phyloP scores from a whole-genome alignment of 2,113 vertebrate species.

The Chitala chitala region DNA sequence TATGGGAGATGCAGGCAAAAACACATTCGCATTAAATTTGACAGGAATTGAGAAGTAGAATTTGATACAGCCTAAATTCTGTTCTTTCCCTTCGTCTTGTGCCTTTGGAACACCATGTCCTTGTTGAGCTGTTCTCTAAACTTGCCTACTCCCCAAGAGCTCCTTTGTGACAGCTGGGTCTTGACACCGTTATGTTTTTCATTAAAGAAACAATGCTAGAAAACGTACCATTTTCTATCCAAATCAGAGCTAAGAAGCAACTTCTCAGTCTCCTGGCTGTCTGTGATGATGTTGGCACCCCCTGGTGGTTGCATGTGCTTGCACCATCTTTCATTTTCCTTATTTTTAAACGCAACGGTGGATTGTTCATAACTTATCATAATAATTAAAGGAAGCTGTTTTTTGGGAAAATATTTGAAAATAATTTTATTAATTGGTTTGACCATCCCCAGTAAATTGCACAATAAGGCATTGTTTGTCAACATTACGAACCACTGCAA shows the following conservation, averaged over 20 bases:
- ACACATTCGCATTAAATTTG: not conserved
- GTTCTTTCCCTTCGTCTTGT: not conserved
- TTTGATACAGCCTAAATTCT: not conserved
- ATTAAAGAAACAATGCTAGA: not conserved
- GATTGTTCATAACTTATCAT: not conserved
- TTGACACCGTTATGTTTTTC: not conserved
- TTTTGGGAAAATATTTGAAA: not conserved
- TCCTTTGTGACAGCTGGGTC: not conserved
- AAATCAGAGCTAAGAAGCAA: not conserved
- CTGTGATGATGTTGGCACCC: not conserved
- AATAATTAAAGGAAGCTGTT: not conserved
- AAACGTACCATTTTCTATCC: not conserved
- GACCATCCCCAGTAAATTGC: not conserved
- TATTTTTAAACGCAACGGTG: not conserved
- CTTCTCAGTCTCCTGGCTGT: not conserved
- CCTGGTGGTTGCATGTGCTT: not conserved
- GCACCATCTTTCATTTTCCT: not conserved
- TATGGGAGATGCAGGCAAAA: not conserved
- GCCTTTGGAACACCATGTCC: not conserved
- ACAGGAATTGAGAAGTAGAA: not conserved
- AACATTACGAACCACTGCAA: not conserved
- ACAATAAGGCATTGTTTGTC: not conserved
- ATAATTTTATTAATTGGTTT: constrained; percentile 18
- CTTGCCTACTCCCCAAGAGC: not conserved
- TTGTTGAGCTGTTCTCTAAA: not conserved